Evolutionary conservation across 2,888 invertebrate species (phyloP), one percentile per base, ranked within the genome.

Genomic region (Scaptodrosophila latifasciaeformis): DNA sequence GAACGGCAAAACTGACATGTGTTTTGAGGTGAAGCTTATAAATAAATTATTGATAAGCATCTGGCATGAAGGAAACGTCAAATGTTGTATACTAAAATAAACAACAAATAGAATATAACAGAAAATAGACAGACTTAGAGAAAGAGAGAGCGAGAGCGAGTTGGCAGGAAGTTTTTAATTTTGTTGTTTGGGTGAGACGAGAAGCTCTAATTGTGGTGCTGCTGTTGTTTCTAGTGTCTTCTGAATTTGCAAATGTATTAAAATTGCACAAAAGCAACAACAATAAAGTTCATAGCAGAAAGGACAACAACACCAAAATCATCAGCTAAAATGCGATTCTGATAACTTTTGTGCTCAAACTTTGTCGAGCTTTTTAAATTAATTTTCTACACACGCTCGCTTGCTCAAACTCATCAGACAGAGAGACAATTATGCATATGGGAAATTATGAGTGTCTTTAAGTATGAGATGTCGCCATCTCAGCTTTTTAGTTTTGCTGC

Each of bases 31-130:
- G 72, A 72, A 62, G 76, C 79, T 76, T 79, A 76, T 79, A 79
- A 77, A 79, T 79, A 72, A 77, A 76, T 79, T 79, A 77, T 77
- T 77, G 79, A 77, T 77, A 77, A 77, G 76, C 72, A 71, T 71
- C 78, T 71, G 67, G 62, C 66, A 70, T 68, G 62, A 67, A 67
- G 70, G 65, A 63, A 58, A 62, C 65, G 72, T 72, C 76, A 72
- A 76, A 74, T 72, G 72, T 74, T 74, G 59, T 70, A 62, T 72
- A 67, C 76, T 76, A 59, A 76, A 72, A 70, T 65, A 65, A 72
- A 67, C 67, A 63, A 45, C 51, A 49, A 59, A 44, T 61, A 62
- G 49, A 59, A 62, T 49, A 52, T n/a, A n/a, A n/a, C n/a, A n/a
- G 47, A 59, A 51, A 7, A 24, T 2, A n/a, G 31, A 45, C 31